A percentile compares a stretch with the other conserved stretches of the same genome.
Evolutionary conservation across 30 jellyfish, hydroid and myxozoan genomes (phyloP).

Genomic region (Turritopsis dohrnii): DNA sequence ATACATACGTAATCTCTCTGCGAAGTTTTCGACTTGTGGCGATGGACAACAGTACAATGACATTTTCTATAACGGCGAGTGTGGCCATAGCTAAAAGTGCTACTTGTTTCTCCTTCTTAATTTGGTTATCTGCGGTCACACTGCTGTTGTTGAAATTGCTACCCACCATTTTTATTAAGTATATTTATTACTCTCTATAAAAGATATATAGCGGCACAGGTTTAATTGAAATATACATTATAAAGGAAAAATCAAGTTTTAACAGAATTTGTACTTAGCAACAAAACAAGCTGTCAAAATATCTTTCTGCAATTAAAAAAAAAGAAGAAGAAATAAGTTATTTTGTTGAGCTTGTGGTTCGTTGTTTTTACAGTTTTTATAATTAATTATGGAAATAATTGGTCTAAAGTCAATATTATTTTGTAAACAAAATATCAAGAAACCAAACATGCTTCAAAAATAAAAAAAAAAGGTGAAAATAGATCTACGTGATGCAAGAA

Average conservation of each 20-base stretch:
- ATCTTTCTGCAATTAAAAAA: not conserved
- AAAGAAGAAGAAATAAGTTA: not conserved
- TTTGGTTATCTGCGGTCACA: not conserved
- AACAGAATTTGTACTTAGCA: too few species aligned
- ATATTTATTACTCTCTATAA: not conserved
- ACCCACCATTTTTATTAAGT: not conserved
- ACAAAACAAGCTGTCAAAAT: not conserved
- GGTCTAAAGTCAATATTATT: not conserved
- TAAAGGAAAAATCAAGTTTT: too few species aligned
- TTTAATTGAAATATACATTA: too few species aligned
- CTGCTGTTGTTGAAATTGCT: not conserved
- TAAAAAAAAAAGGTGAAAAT: too few species aligned
- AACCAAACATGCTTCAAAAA: too few species aligned
- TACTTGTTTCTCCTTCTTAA: not conserved
- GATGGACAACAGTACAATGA: not conserved
- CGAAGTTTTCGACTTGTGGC: not conserved
- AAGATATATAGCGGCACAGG: not conserved
- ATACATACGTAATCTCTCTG: slow-evolving; percentile 2
- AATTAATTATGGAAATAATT: not conserved
- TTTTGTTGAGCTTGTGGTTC: not conserved
- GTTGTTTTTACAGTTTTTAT: too few species aligned
- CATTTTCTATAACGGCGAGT: not conserved
- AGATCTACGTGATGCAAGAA: too few species aligned
- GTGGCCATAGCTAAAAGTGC: not conserved
- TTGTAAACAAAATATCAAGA: not conserved